Conservation (phyloP, 2,888 invertebrate genomes). For the Scaptodrosophila latifasciaeformis region DNA sequence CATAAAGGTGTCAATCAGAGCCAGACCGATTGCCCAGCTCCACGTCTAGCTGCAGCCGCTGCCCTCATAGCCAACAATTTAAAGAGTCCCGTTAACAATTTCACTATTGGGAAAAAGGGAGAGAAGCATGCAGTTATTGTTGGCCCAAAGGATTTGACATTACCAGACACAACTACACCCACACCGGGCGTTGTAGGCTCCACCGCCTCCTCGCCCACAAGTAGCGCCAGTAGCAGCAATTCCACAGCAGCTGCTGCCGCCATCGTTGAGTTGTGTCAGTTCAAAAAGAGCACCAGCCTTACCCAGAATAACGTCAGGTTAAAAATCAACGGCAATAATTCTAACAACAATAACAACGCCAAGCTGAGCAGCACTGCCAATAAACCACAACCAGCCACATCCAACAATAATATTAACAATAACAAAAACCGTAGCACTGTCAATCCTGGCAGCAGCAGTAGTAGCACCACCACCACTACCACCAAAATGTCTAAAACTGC, state of each 20-base stretch:
- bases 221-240: conserved; percentile 20
- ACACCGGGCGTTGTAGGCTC: conserved; percentile 1
- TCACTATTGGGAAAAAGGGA: conserved; percentile 20
- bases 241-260: conserved; percentile 5
- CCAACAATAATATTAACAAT: conserved; percentile 43
- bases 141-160: conserved; percentile 42
- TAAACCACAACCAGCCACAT: no score
- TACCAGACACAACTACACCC: conserved; percentile 27
- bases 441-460: conserved; percentile 38
- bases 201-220: not conserved
- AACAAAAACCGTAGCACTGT: conserved; percentile 53
- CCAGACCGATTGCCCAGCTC: conserved; percentile 48
- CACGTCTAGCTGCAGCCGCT: conserved; percentile 52
- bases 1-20: conserved; percentile 27
- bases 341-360: conserved; percentile 31
- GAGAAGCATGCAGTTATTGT: conserved; percentile 22
- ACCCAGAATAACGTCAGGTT: conserved; percentile 7
- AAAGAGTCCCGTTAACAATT: conserved; percentile 32
- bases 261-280: conserved; percentile 23
- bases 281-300: conserved; percentile 30
- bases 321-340: conserved; percentile 23
- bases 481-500: conserved; percentile 69
- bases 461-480: conserved; percentile 42
- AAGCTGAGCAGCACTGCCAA: conserved; percentile 28
- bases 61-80: conserved; percentile 55